phyloP scores from a whole-genome alignment of 2,888 invertebrate species.

The Rhimphoctona megacephalus region DNA sequence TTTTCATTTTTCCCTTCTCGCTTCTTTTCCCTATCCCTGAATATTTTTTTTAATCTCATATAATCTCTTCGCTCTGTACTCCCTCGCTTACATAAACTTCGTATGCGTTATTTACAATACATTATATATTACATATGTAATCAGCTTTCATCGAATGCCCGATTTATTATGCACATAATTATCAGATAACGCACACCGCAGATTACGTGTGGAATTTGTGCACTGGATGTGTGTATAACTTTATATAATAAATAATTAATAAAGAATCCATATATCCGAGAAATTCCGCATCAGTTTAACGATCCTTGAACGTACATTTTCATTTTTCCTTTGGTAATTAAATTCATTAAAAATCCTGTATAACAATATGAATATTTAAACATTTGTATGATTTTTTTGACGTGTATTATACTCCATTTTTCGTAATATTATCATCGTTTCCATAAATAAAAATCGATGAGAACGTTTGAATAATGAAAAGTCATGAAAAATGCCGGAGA shows the following conservation, averaged over 20 bases:
- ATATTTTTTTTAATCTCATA: conserved; percentile 53
- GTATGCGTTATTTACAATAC: conserved; percentile 6
- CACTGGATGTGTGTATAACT: neutral
- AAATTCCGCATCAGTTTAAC: neutral
- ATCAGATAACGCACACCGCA: conserved; percentile 44
- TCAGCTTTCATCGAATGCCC: conserved; percentile 26
- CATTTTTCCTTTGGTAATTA: neutral
- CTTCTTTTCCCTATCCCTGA: neutral
- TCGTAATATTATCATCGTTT: neutral
- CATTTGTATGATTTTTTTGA: neutral
- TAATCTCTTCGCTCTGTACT: conserved; percentile 24
- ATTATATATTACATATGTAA: conserved; percentile 1
- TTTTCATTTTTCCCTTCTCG: neutral
- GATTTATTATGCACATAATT: conserved; percentile 34
- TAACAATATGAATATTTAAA: neutral
- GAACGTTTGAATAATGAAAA: neutral
- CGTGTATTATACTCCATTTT: too few species aligned
- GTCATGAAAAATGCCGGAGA: neutral
- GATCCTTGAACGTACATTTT: neutral
- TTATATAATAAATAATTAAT: conserved; percentile 14
- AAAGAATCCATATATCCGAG: neutral
- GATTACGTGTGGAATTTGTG: conserved; percentile 52
- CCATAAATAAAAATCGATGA: neutral
- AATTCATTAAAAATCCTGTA: neutral
- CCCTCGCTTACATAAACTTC: conserved; percentile 38